A percentile compares a stretch with the other conserved stretches of the same genome.
Evolutionary conservation across 1,140 invertebrate species (phyloP).

Genomic region (Diabrotica undecimpunctata): DNA sequence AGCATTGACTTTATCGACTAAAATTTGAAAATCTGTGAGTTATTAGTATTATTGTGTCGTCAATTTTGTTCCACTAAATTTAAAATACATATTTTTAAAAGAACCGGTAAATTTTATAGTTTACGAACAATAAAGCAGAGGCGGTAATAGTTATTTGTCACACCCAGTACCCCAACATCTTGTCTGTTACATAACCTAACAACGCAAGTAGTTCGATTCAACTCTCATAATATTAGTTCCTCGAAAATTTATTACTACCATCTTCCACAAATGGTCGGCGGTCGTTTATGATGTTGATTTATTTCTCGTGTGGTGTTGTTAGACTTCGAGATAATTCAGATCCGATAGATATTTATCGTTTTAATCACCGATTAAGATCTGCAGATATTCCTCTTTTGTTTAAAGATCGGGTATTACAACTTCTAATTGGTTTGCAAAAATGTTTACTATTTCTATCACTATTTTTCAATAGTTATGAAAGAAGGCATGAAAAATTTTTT

Average conservation of each 20-base stretch:
- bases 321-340: background rate
- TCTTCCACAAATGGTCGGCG: slow-evolving; percentile 4
- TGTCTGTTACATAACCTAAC: background rate
- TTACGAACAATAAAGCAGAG: too few relatives aligned
- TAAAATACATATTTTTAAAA: too few relatives aligned
- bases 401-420: background rate
- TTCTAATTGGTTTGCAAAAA: background rate
- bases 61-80: too few relatives aligned
- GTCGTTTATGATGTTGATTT: slow-evolving; percentile 9
- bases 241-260: slow-evolving; percentile 7
- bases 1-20: too few relatives aligned
- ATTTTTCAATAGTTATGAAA: background rate
- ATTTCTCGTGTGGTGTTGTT: background rate
- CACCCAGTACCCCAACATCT: too few relatives aligned
- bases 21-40: too few relatives aligned
- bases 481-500: too few relatives aligned
- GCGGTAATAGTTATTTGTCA: too few relatives aligned
- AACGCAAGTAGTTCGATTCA: background rate
- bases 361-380: background rate
- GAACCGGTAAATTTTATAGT: too few relatives aligned
- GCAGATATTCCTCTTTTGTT: background rate
- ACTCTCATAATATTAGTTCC: background rate
- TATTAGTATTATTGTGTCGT: too few relatives aligned
- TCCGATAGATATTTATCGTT: slow-evolving; percentile 7
- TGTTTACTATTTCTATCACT: background rate